Evolutionary conservation across 1,140 invertebrate species (phyloP), one percentile per base, ranked within the genome.

Genomic region (Apis florea): DNA sequence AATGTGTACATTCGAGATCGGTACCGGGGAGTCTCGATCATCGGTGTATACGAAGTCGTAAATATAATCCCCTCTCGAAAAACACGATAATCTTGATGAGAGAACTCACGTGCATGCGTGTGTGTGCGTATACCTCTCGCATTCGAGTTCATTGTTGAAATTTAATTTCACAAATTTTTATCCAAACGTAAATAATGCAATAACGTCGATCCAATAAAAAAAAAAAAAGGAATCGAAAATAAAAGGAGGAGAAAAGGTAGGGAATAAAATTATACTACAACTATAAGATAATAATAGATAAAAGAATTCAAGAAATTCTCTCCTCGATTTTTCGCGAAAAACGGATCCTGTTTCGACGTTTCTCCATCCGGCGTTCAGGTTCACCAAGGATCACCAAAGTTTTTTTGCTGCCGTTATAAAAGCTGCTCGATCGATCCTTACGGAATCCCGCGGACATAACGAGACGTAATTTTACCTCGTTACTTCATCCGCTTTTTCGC

Each of bases 401-500:
- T 83, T 79, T 83, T 83, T 76, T 58, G 21, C 53, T 6, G 24
- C 21, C 47, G 24, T 85, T 61, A 19, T 79, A 83, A 75, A 83
- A 64, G 66, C 40, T 72, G 66, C 40, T 72, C 74, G 84, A 79
- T 86, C 70, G 68, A 80, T 84, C 63, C 58, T 82, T 64, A 63
- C 81, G 54, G 70, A 82, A 82, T 82, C 73, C 72, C 66, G 71
- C 6, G 49, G 80, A 85, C 71, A 26, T 72, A 66, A 59, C 83
- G 53, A 73, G 74, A 83, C 66, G 59, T 63, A 64, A 72, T 66
- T 85, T 79, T 51, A 63, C 56, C 76, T 77, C 81, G 72, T 77
- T 73, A 76, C 81, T 76, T 74, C 68, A 71, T 80, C 63, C 61
- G 71, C 40, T 83, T 86, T 83, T 85, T 83, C 71, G 24, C 26